Evolutionary conservation across 2,797 vertebrate genomes (phyloP).

Genomic region (Paguma larvata): DNA sequence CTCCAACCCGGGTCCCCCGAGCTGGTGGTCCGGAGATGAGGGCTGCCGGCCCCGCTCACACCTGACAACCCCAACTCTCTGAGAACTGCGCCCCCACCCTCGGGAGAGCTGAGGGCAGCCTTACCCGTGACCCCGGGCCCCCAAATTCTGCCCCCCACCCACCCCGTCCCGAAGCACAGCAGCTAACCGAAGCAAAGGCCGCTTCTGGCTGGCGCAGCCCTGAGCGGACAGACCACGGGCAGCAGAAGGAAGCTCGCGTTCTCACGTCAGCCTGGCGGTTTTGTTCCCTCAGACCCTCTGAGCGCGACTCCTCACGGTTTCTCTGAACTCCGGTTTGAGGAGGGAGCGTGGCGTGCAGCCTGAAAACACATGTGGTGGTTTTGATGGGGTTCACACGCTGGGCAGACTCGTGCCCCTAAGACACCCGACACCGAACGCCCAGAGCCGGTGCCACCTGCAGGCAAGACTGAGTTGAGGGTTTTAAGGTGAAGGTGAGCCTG

Average conservation of each 20-base stretch:
- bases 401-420: too few relatives aligned
- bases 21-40: not conserved
- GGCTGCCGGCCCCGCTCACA: not conserved
- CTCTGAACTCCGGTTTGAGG: too few relatives aligned
- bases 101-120: not conserved
- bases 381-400: rapidly evolving
- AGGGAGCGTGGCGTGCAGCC: not conserved
- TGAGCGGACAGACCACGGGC: not conserved
- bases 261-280: not conserved
- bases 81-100: not conserved
- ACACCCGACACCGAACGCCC: not conserved
- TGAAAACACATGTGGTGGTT: rapidly evolving
- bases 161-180: not conserved
- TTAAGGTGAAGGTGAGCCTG: rapidly evolving
- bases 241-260: not conserved
- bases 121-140: not conserved
- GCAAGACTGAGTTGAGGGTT: not conserved
- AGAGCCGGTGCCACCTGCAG: too few relatives aligned
- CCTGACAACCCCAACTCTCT: not conserved
- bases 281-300: not conserved
- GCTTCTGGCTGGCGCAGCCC: too few relatives aligned
- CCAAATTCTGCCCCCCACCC: not conserved
- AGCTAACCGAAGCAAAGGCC: too few relatives aligned
- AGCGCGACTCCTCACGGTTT: too few relatives aligned
- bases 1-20: not conserved